Base-by-base conservation (phyloP, 1,140 invertebrate species). In the Drosophila kanapiae region DNA sequence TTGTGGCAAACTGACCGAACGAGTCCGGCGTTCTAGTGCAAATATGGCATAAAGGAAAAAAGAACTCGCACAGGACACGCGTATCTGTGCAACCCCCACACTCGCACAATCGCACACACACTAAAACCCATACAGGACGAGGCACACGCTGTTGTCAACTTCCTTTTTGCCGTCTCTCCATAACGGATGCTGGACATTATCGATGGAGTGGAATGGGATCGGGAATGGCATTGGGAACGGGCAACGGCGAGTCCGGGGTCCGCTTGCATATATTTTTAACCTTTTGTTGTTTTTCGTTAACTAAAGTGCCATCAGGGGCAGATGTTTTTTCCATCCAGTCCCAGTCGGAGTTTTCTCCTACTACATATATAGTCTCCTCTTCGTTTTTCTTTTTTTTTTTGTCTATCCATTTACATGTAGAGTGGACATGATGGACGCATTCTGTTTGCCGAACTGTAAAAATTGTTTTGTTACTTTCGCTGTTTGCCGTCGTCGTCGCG, bases 231-330 rank as follows among this genome's bases (percentile, higher is more conserved):
- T 61, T 33, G 62, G 62, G 62, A 33, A 64, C 35, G 59, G 33
- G 33, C 61, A 29, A 33, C 49, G 62, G 33, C 49, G 62, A 64
- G 51, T 27, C 65, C 40, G 23, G 49, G 38, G 42, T 42, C 84
- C 69, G 63, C 82, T 82, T 82, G 82, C 82, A 86, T 86, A 86
- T 86, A 86, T 86, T 86, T 86, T 88, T 86, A 86, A 86, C 84
- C 78, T 74, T 90, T 88, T 88, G 84, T 88, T 88, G 77, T 90
- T 90, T 86, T 88, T 85, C 82, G 75, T 82, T 87, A 75, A 91
- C 86, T 91, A 91, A 91, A 91, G 86, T 91, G 88, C 87, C 86
- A 91, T 91, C 87, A 91, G 83, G 87, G 74, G 87, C 86, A 91
- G 86, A 91, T 91, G 86, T 91, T 91, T 91, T 91, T 91, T 91